These are phyloP conservation scores for Diglossa cyanea DNA, from an alignment of 2,797 vertebrate genomes.

Conservation along the genomic window DNA sequence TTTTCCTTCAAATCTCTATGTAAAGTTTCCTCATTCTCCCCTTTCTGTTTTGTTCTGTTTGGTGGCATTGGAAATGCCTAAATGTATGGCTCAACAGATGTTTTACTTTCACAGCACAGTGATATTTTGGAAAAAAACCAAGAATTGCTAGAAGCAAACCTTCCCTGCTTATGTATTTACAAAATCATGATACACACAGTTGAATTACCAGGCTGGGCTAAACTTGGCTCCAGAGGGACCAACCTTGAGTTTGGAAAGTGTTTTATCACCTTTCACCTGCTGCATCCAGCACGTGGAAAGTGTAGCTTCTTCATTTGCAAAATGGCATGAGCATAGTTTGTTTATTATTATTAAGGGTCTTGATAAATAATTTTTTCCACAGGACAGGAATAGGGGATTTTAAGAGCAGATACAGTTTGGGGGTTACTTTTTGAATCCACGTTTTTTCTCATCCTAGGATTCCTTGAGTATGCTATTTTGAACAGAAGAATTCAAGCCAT, in stretches of 20 bases:
- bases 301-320: neutral
- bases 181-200: neutral
- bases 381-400: neutral
- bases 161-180: neutral
- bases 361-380: neutral
- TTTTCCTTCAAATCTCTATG: neutral
- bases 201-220: neutral
- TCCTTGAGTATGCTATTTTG: neutral
- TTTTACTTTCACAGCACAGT: neutral
- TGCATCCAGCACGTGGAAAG: neutral
- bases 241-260: neutral
- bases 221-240: neutral
- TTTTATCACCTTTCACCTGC: neutral
- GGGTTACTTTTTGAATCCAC: neutral
- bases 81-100: neutral
- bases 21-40: neutral
- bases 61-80: neutral
- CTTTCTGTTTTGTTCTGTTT: neutral
- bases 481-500: neutral
- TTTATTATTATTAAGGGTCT: neutral
- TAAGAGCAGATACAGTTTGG: neutral
- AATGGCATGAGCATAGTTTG: neutral
- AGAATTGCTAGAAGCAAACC: neutral
- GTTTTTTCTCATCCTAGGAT: neutral
- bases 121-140: neutral